These are phyloP conservation scores for Drosophila fuyamai DNA, from an alignment of 1,140 invertebrate genomes.

Conservation along the genomic window DNA sequence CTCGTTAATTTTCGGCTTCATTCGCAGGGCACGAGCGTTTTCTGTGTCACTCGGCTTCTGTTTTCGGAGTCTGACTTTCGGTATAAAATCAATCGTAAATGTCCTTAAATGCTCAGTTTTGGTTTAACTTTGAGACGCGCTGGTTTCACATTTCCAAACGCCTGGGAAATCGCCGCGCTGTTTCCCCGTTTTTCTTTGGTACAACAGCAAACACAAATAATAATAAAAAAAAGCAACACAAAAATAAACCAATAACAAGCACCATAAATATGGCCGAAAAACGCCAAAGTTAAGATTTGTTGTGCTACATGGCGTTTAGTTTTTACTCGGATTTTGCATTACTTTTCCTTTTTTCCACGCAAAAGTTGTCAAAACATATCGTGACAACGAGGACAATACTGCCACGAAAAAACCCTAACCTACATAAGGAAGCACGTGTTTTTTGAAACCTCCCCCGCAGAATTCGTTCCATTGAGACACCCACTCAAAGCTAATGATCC, in stretches of 20 bases:
- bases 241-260: constrained; percentile 27
- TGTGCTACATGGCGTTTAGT: constrained; percentile 43
- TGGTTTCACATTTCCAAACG: constrained; percentile 52
- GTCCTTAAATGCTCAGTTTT: constrained; percentile 83
- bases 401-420: constrained; percentile 42
- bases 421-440: constrained; percentile 53
- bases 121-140: constrained; percentile 69
- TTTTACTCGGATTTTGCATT: constrained; percentile 32
- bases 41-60: constrained; percentile 64
- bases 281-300: constrained; percentile 40
- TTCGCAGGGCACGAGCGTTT: constrained; percentile 43
- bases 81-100: constrained; percentile 84
- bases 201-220: constrained; percentile 43
- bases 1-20: constrained; percentile 34
- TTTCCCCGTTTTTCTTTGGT: constrained; percentile 51
- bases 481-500: constrained; percentile 58
- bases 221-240: constrained; percentile 9
- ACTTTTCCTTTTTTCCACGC: constrained; percentile 20
- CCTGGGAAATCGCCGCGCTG: constrained; percentile 43
- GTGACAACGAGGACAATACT: constrained; percentile 43
- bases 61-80: constrained; percentile 56
- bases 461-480: constrained; percentile 14
- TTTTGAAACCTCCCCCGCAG: not conserved
- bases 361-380: constrained; percentile 46
- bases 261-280: constrained; percentile 33